Evolutionary conservation across 2,113 vertebrate genomes (phyloP).

Genomic region (Ranitomeya imitator): DNA sequence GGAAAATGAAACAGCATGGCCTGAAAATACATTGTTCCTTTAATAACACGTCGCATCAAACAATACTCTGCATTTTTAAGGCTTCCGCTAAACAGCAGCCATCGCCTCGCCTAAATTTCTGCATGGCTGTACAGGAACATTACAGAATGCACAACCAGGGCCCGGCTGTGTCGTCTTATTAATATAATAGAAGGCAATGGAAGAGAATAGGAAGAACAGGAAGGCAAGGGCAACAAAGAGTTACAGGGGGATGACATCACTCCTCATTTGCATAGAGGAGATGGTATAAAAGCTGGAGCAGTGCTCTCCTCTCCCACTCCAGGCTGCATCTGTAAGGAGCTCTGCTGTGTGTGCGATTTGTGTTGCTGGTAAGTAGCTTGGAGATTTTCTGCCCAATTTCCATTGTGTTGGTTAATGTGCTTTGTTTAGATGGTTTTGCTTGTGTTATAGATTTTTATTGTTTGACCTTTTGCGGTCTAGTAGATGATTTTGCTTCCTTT

Average conservation of each 20-base stretch:
- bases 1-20: not conserved
- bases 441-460: not conserved
- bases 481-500: not conserved
- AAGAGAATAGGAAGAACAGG: not conserved
- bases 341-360: slow-evolving; percentile 38
- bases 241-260: slow-evolving; percentile 65
- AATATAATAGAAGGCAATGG: not conserved
- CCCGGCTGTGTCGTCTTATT: not conserved
- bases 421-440: not conserved
- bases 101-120: not conserved
- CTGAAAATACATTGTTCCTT: slow-evolving; percentile 14
- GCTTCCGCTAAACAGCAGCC: not conserved
- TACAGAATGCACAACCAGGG: not conserved
- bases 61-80: not conserved
- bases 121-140: not conserved
- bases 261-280: slow-evolving; percentile 66
- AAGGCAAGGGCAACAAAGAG: slow-evolving; percentile 54
- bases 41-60: not conserved
- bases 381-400: not conserved
- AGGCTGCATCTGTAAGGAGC: slow-evolving; percentile 59
- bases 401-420: not conserved
- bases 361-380: slow-evolving; percentile 60
- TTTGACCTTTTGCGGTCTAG: not conserved
- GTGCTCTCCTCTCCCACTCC: slow-evolving; percentile 57
- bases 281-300: slow-evolving; percentile 66